Base-by-base conservation (phyloP, 2,113 vertebrate species). In the Phaethon lepturus region DNA sequence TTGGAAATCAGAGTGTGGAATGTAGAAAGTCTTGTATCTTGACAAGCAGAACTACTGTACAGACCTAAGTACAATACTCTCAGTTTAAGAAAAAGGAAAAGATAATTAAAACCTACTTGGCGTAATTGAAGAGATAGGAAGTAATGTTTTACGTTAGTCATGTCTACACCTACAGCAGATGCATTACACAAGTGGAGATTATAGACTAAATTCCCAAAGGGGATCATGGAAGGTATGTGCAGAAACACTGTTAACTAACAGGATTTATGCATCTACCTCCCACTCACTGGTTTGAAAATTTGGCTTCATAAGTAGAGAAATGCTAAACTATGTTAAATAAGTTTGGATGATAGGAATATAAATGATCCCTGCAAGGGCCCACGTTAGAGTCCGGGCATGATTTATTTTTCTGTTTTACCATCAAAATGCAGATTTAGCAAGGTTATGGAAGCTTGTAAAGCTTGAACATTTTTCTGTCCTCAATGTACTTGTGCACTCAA, bases 271-370 rank as follows among this genome's bases (percentile, higher is more conserved):
- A 52, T 79, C 78, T 96, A 84, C 77, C 75, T 94, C 86, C 88
- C 40, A 91, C 91, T 93, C 38, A 25, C 38, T 80, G 68, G 92
- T 96, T 94, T 95, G 96, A 95, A 96, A 97, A 95, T 90, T 44
- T 89, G 93, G 69, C 84, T 69, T 93, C 47, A 4, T 78, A 83
- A 86, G 81, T 45, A 71, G 71, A 66, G 79, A 96, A 95, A 92
- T 84, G 84, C 84, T 96, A 76, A 97, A 82, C 67, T 91, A 26
- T 78, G 67, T 72, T 95, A 81, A 88, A 91, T 91, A 58, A 47
- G 40, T 86, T 50, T 86, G 77, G 49, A 84, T 95, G 59, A 76
- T 81, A 91, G 84, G 68, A 88, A 85, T 93, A 88, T 35, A 95
- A 95, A 17, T 67, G 44, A 67, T 92, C 80, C 72, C 87, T 78